Percentiles rank a stretch among this genome's conserved stretches.
Conservation (phyloP, 92 coral and sea anemone genomes). For the Bergia puertoricense region DNA sequence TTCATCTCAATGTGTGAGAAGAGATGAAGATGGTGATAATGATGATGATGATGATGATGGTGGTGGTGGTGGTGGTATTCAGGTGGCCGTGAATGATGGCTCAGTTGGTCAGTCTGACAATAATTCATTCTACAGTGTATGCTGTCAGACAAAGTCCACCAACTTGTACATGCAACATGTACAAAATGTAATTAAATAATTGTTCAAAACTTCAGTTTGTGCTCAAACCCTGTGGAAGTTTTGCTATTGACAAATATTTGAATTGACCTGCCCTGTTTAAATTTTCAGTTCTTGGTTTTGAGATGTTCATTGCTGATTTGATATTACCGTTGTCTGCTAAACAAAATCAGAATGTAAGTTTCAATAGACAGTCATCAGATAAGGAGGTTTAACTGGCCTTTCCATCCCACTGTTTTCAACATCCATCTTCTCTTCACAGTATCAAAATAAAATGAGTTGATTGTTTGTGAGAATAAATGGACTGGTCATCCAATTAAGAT, state of each 20-base stretch:
- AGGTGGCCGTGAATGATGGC: background rate
- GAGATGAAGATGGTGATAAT: background rate
- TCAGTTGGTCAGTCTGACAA: background rate
- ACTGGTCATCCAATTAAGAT: too few relatives aligned
- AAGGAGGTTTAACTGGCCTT: too few relatives aligned
- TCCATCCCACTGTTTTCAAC: too few relatives aligned
- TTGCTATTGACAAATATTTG: too few relatives aligned
- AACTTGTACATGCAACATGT: background rate
- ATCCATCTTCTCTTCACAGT: too few relatives aligned
- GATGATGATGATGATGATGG: background rate
- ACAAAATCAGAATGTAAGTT: too few relatives aligned
- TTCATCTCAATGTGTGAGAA: constrained; percentile 37
- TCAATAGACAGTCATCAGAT: background rate
- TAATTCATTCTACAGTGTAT: too few relatives aligned
- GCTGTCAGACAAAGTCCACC: too few relatives aligned
- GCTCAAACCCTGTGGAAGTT: too few relatives aligned
- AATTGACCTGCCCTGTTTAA: background rate
- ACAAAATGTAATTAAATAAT: background rate
- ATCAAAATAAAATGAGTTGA: too few relatives aligned
- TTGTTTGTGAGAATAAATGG: too few relatives aligned
- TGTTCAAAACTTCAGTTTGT: too few relatives aligned
- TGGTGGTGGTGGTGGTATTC: background rate
- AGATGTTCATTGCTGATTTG: background rate
- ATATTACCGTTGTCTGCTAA: background rate
- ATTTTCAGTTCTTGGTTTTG: background rate